These are phyloP conservation scores for Dolichotis patagonum DNA, from an alignment of 2,113 vertebrate species.

Conservation along the genomic window DNA sequence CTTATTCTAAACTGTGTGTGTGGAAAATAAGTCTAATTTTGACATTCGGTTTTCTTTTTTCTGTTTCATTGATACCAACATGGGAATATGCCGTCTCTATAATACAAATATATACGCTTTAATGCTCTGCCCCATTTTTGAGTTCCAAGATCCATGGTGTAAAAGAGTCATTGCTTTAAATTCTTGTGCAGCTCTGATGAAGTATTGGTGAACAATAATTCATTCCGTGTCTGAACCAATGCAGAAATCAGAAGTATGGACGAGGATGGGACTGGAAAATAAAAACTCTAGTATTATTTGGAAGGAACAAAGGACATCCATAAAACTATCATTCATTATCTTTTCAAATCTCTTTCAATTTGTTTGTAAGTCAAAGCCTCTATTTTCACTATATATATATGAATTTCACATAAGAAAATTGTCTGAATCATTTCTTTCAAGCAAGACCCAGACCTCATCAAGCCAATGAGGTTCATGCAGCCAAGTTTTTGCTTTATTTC, in stretches of 20 bases:
- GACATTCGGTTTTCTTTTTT: neutral
- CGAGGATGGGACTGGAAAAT: neutral
- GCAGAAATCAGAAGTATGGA: neutral
- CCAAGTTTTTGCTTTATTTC: neutral
- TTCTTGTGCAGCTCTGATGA: constrained; percentile 65
- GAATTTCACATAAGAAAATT: neutral
- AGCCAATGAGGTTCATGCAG: neutral
- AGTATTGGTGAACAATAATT: constrained; percentile 60
- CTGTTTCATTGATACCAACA: neutral
- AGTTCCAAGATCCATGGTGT: neutral
- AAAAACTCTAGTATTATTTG: neutral
- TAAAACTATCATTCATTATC: neutral
- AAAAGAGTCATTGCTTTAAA: constrained; percentile 38
- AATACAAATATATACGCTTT: constrained; percentile 30
- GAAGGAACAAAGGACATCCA: neutral
- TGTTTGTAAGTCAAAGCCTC: neutral
- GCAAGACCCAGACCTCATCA: neutral
- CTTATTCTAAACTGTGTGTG: neutral
- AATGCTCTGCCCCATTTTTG: constrained; percentile 27
- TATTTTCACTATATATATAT: neutral
- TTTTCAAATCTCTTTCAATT: neutral
- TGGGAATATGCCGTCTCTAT: neutral
- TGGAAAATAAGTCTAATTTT: neutral
- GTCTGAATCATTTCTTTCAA: constrained; percentile 20
- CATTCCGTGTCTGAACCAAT: constrained; percentile 66